A percentile compares a stretch with the other conserved stretches of the same genome.
phyloP scores from a whole-genome alignment of 2,113 vertebrate species.

The Pangasianodon hypophthalmus region DNA sequence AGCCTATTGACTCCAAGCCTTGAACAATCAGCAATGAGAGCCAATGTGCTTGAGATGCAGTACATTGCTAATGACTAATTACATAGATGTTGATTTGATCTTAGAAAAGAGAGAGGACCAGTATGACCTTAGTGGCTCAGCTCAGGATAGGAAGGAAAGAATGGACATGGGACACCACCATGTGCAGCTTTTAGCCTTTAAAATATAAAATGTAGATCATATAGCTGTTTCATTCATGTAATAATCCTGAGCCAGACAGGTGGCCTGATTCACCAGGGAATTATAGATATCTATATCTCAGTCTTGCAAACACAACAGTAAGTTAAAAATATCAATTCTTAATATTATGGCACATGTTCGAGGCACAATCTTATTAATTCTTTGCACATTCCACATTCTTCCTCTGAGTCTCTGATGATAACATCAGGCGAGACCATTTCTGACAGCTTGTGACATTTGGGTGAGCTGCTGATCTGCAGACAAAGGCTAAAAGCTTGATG shows the following conservation, averaged over 20 bases:
- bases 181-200: not conserved
- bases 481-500: slow-evolving; percentile 51
- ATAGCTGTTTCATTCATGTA: not conserved
- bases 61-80: slow-evolving; percentile 62
- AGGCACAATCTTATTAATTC: not conserved
- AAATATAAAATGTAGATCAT: not conserved
- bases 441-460: slow-evolving; percentile 62
- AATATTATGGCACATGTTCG: not conserved
- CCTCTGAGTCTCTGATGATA: slow-evolving; percentile 39
- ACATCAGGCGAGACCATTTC: slow-evolving; percentile 45
- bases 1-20: not conserved
- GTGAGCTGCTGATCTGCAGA: slow-evolving; percentile 50
- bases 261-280: not conserved
- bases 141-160: not conserved
- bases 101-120: not conserved
- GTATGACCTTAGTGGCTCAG: not conserved
- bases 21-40: not conserved
- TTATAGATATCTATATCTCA: not conserved
- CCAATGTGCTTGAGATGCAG: slow-evolving; percentile 52
- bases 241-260: not conserved
- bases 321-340: not conserved
- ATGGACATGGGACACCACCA: not conserved
- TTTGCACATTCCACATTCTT: slow-evolving; percentile 13
- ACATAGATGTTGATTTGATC: not conserved
- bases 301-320: not conserved